phyloP scores from a whole-genome alignment of 1,140 invertebrate genomes.

The Trichonephila clavipes region DNA sequence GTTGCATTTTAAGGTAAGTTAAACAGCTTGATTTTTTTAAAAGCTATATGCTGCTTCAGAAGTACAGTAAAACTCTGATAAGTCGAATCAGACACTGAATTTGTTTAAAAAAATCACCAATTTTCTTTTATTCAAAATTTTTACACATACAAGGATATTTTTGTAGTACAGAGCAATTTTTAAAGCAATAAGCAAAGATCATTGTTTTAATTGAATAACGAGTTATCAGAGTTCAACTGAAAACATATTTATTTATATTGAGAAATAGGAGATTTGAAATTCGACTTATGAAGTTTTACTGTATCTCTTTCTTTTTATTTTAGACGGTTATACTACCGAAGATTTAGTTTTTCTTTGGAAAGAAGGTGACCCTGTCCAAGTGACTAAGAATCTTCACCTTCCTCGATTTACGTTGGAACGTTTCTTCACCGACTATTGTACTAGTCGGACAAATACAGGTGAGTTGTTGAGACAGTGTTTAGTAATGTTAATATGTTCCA shows the following conservation, averaged over 20 bases:
- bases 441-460: constrained; percentile 82
- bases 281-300: constrained; percentile 77
- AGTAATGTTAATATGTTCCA: constrained; percentile 76
- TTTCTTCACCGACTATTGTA: constrained; percentile 82
- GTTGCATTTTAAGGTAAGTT: background rate
- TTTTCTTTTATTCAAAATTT: background rate
- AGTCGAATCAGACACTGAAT: constrained; percentile 60
- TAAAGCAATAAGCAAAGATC: background rate
- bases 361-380: constrained; percentile 95
- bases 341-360: constrained; percentile 97
- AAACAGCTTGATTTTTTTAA: background rate
- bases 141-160: background rate
- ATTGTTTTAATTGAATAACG: constrained; percentile 7
- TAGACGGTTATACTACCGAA: constrained; percentile 95
- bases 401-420: constrained; percentile 81
- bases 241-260: constrained; percentile 9
- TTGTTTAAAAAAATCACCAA: no score
- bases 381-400: constrained; percentile 84
- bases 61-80: constrained; percentile 77
- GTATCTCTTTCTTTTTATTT: constrained; percentile 71
- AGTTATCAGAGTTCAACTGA: constrained; percentile 77
- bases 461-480: constrained; percentile 48
- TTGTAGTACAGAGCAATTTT: background rate
- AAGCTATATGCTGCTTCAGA: background rate
- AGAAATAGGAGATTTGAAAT: background rate